Evolutionary conservation across 2,888 invertebrate species (phyloP).

Genomic region (Drosophila quinaria): DNA sequence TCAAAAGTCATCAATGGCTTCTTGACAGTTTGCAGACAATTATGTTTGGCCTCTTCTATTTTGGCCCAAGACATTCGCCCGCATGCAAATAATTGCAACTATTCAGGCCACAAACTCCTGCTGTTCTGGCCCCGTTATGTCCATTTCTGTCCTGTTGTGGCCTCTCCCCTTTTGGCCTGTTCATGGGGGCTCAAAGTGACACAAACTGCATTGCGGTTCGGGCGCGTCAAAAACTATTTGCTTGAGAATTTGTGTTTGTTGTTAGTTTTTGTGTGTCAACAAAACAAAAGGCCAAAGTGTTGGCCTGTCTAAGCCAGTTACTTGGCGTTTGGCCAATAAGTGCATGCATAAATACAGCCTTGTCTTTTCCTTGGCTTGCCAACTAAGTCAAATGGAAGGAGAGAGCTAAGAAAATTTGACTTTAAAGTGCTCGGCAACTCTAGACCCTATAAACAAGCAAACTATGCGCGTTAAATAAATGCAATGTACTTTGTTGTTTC

Average conservation of each 20-base stretch:
- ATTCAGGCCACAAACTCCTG: constrained; percentile 26
- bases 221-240: constrained; percentile 73
- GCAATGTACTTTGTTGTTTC: constrained; percentile 3
- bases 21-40: not conserved
- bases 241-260: constrained; percentile 57
- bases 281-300: constrained; percentile 68
- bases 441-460: constrained; percentile 22
- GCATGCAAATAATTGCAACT: constrained; percentile 57
- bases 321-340: constrained; percentile 67
- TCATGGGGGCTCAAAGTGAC: constrained; percentile 60
- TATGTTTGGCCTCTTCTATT: not conserved
- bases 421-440: constrained; percentile 21
- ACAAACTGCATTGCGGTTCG: constrained; percentile 74
- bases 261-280: constrained; percentile 36
- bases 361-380: constrained; percentile 28
- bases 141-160: not conserved
- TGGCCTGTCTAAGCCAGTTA: constrained; percentile 64
- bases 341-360: constrained; percentile 47
- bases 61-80: constrained; percentile 15
- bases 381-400: constrained; percentile 20
- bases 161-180: constrained; percentile 6
- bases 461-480: constrained; percentile 41
- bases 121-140: not conserved
- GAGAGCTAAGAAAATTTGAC: constrained; percentile 18
- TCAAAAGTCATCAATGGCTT: not conserved